Evolutionary conservation across 1,140 invertebrate species (phyloP).

Genomic region (Dryas iulia): DNA sequence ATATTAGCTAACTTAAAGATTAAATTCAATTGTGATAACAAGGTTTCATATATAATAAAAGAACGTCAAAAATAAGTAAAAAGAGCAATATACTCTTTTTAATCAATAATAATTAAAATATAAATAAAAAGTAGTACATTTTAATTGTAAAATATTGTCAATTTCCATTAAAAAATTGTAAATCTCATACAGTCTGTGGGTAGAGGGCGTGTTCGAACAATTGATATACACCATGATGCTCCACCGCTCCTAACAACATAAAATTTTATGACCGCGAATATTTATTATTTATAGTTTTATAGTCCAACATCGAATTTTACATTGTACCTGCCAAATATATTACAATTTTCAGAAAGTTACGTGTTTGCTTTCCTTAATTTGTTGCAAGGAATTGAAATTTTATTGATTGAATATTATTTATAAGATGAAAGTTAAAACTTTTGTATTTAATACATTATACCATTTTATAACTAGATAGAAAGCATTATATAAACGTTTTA

Average conservation of each 20-base stretch:
- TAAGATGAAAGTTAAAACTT: not conserved
- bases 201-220: conserved; percentile 18
- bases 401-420: not conserved
- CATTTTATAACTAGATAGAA: not conserved
- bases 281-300: conserved; percentile 74
- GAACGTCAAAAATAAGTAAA: too few species aligned
- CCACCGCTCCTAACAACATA: conserved; percentile 55
- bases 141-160: not conserved
- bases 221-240: conserved; percentile 48
- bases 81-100: too few species aligned
- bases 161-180: conserved; percentile 1
- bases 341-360: not conserved
- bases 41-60: too few species aligned
- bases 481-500: not conserved
- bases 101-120: too few species aligned
- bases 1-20: too few species aligned
- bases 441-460: not conserved
- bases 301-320: conserved; percentile 52
- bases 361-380: not conserved
- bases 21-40: too few species aligned
- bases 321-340: conserved; percentile 25
- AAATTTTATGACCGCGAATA: conserved; percentile 72
- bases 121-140: too few species aligned
- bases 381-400: not conserved
- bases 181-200: conserved; percentile 8